Conservation (phyloP, 2,113 vertebrate species). For the Antigone vipio region DNA sequence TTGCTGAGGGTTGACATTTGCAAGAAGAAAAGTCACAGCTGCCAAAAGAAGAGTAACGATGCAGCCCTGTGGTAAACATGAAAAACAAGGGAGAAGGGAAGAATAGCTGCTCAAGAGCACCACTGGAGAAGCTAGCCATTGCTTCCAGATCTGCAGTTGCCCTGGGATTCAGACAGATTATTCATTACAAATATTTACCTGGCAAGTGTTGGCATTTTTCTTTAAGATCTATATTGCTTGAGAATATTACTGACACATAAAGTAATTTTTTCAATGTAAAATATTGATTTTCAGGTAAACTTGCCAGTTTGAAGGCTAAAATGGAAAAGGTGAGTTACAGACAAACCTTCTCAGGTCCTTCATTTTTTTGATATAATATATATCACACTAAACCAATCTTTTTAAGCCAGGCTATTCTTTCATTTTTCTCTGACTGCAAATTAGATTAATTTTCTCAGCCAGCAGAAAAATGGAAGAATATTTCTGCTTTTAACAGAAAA, state of each 20-base stretch:
- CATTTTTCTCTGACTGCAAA: background rate
- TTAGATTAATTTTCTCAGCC: background rate
- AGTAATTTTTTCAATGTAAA: background rate
- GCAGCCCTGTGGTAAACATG: background rate
- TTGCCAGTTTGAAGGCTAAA: constrained; percentile 2
- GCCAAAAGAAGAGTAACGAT: background rate
- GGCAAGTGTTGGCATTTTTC: background rate
- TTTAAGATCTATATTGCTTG: constrained; percentile 24
- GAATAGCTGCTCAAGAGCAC: background rate
- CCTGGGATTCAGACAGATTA: background rate
- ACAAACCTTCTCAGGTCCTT: background rate
- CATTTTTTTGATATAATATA: background rate
- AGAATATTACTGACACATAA: background rate
- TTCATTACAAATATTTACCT: constrained; percentile 39
- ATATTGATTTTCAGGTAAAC: constrained; percentile 42
- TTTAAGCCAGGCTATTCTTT: background rate
- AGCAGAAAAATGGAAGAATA: background rate
- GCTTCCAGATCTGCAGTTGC: background rate
- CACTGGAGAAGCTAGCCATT: background rate
- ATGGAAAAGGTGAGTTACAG: constrained; percentile 1
- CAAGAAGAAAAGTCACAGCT: background rate
- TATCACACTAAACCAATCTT: background rate
- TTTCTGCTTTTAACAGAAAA: background rate
- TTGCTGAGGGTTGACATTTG: background rate
- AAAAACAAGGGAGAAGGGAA: background rate